A percentile compares a stretch with the other conserved stretches of the same genome.
phyloP scores from a whole-genome alignment of 2,888 invertebrate genomes.

The Trichogramma dendrolimi region DNA sequence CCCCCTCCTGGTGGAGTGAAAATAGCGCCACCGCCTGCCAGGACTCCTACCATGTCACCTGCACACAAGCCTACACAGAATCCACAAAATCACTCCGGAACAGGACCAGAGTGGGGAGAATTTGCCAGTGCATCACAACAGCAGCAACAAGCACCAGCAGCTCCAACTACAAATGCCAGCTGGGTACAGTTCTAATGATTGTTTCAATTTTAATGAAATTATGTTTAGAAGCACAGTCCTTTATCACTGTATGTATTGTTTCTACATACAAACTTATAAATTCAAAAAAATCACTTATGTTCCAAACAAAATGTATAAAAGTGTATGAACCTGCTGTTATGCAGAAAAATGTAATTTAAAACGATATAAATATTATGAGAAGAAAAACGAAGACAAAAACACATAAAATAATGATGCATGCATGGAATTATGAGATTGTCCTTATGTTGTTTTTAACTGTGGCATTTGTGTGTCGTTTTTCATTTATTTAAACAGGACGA shows the following conservation, averaged over 20 bases:
- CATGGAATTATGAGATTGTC: slow-evolving; percentile 21
- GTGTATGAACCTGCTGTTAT: slow-evolving; percentile 23
- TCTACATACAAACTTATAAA: slow-evolving; percentile 22
- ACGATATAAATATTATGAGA: background rate
- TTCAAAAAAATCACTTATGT: slow-evolving; percentile 22
- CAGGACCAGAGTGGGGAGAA: slow-evolving; percentile 72
- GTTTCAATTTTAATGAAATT: slow-evolving; percentile 27
- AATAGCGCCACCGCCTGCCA: slow-evolving; percentile 72
- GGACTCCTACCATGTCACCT: slow-evolving; percentile 66
- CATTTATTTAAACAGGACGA: too few relatives aligned
- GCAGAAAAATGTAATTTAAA: slow-evolving; percentile 9
- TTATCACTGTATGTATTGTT: slow-evolving; percentile 36
- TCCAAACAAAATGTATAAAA: slow-evolving; percentile 14
- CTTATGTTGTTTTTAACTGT: slow-evolving; percentile 7
- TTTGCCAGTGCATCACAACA: slow-evolving; percentile 58
- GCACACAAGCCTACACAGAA: slow-evolving; percentile 65
- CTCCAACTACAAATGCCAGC: slow-evolving; percentile 45
- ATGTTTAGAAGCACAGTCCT: slow-evolving; percentile 34
- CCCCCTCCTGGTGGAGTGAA: slow-evolving; percentile 79
- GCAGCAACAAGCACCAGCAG: slow-evolving; percentile 32
- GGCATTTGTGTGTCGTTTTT: too few relatives aligned
- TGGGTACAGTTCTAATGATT: slow-evolving; percentile 51
- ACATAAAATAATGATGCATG: slow-evolving; percentile 19
- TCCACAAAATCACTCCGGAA: slow-evolving; percentile 48
- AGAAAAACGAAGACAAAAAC: slow-evolving; percentile 13